These are phyloP conservation scores for Drosophila antonietae DNA, from an alignment of 2,888 invertebrate species.

Conservation along the genomic window DNA sequence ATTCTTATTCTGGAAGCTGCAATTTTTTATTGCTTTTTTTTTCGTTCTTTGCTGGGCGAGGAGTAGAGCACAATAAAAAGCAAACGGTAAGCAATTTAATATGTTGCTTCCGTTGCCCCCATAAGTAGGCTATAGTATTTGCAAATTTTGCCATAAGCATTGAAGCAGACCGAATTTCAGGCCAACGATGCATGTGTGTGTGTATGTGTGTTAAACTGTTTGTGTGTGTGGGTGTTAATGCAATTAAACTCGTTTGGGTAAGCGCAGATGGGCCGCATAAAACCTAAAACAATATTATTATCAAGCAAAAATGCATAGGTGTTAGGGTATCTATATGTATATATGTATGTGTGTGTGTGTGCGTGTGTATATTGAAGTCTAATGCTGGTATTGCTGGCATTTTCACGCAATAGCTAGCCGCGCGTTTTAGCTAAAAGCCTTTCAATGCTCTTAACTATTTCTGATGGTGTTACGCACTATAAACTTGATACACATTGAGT, in stretches of 20 bases:
- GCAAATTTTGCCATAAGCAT: conserved; percentile 15
- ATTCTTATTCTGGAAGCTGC: conserved; percentile 53
- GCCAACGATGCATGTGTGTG: background rate
- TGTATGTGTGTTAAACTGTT: background rate
- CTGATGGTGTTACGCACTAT: conserved; percentile 72
- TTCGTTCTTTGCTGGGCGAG: background rate
- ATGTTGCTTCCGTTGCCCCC: conserved; percentile 38
- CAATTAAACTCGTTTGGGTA: conserved; percentile 27
- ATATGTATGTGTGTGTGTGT: background rate
- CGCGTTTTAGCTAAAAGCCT: conserved; percentile 72
- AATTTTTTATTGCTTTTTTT: conserved; percentile 42
- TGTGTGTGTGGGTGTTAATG: conserved; percentile 4
- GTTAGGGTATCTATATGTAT: background rate
- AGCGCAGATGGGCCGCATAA: conserved; percentile 24
- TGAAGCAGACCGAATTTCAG: conserved; percentile 8
- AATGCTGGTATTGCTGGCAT: background rate
- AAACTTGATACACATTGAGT: conserved; percentile 39
- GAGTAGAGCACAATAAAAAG: conserved; percentile 19
- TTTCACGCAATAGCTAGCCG: conserved; percentile 49
- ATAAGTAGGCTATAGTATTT: conserved; percentile 42
- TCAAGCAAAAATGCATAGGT: conserved; percentile 9
- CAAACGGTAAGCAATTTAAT: conserved; percentile 53
- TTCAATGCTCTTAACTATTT: conserved; percentile 76
- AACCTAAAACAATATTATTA: conserved; percentile 48
- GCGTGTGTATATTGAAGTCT: background rate